Conservation (phyloP, 1,140 invertebrate genomes). For the Drosophila albomicans region DNA sequence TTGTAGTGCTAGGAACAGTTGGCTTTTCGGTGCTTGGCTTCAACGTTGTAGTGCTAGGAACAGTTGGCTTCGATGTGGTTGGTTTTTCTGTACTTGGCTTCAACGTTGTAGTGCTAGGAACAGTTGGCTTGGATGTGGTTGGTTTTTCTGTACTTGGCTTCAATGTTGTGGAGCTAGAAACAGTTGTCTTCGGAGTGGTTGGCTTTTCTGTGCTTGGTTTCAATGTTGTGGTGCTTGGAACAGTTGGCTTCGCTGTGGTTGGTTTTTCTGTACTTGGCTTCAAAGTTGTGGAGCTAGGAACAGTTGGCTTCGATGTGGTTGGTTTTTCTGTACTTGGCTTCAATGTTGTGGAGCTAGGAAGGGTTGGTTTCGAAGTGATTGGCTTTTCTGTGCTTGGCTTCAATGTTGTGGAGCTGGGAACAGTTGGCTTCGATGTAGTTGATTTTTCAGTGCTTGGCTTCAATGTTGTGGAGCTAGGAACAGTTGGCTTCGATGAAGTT, state of each 20-base stretch:
- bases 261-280: not conserved
- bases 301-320: not conserved
- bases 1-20: constrained; percentile 13
- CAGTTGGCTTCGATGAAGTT: not conserved
- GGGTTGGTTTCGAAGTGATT: constrained; percentile 16
- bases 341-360: not conserved
- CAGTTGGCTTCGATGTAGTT: no score
- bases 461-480: not conserved
- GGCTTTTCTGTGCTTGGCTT: not conserved
- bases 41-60: not conserved
- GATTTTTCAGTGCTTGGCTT: not conserved
- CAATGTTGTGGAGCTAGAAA: not conserved
- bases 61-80: constrained; percentile 6
- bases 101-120: constrained; percentile 4
- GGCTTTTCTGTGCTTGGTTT: no score
- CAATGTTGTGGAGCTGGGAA: no score
- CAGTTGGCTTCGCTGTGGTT: constrained; percentile 8
- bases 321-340: not conserved
- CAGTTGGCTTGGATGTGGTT: no score
- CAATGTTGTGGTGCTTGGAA: constrained; percentile 3
- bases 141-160: no score
- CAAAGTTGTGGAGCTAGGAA: not conserved
- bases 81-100: not conserved
- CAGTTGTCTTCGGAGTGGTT: not conserved
- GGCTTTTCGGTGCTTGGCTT: not conserved